Percentiles rank a stretch among this genome's conserved stretches.
Conservation (phyloP, 2,888 invertebrate genomes). For the Parochlus steinenii region DNA sequence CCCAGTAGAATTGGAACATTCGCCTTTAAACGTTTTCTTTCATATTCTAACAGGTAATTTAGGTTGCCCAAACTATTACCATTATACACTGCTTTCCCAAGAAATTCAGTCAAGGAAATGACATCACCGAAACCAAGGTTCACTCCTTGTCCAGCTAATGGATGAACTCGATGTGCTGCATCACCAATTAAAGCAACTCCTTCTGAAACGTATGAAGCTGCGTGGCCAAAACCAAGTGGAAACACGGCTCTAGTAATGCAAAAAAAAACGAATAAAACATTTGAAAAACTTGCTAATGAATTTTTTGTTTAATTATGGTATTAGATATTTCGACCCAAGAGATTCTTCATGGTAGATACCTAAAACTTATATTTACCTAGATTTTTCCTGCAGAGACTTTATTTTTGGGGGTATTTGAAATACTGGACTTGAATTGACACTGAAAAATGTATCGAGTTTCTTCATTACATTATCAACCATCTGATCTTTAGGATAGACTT, state of each 20-base stretch:
- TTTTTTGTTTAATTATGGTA: no score
- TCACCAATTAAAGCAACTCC: slow-evolving; percentile 77
- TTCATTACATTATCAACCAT: slow-evolving; percentile 29
- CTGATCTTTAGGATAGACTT: slow-evolving; percentile 24
- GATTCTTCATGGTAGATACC: no score
- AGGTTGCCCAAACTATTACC: slow-evolving; percentile 59
- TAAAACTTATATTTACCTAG: no score
- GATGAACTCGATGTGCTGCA: slow-evolving; percentile 84
- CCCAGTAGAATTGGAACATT: slow-evolving; percentile 80
- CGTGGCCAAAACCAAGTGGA: slow-evolving; percentile 83
- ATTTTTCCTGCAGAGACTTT: slow-evolving; percentile 21
- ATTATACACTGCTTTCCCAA: slow-evolving; percentile 51
- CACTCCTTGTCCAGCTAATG: slow-evolving; percentile 93
- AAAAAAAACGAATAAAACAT: no score
- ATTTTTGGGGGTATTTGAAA: slow-evolving; percentile 29
- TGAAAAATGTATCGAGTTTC: slow-evolving; percentile 32
- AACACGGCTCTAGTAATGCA: slow-evolving; percentile 85
- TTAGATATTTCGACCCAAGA: no score
- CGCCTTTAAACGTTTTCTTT: slow-evolving; percentile 64
- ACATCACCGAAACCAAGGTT: slow-evolving; percentile 96
- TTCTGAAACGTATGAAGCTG: slow-evolving; percentile 65
- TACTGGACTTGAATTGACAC: slow-evolving; percentile 23
- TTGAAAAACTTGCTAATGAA: no score
- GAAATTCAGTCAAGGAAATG: slow-evolving; percentile 45
- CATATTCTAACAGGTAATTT: slow-evolving; percentile 61